Evolutionary conservation across 2,888 invertebrate species (phyloP), one percentile per base, ranked within the genome.

Genomic region (Amitus sp.): DNA sequence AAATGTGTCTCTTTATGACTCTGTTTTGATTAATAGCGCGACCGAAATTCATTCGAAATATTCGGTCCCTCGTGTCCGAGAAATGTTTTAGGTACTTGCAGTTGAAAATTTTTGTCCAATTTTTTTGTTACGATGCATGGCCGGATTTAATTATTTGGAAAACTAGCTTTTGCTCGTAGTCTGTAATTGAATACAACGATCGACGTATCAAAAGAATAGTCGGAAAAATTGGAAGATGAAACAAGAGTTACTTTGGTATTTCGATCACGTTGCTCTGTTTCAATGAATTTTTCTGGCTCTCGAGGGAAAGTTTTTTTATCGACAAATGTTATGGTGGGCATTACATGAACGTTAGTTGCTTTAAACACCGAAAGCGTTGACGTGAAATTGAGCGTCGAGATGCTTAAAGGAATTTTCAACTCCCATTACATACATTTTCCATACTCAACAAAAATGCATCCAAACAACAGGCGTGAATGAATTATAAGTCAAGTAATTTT

Each of bases 331-430:
- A n/a, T 27, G 28, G 33, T 34, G 34, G 17, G 27, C 10, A 28
- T 33, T 10, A 15, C n/a, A 6, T 28, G 2, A 15, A 19, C 7
- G 34, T 37, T 13, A 39, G 34, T 37, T 13, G 33, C 46, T 27
- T 23, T 28, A 18, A 37, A 37, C 17, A 30, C 18, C 42, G 34
- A 40, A 12, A 18, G 48, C 19, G 40, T 47, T 62, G 49, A 20
- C 40, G 20, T 43, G 48, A 63, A 63, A 63, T 63, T 55, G 59
- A 59, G 28, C 52, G 52, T 50, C 55, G 47, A 51, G 19, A n/a
- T 43, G 42, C 55, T 51, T 55, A 53, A 54, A 50, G 50, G 49
- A 59, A 33, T 47, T 42, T 54, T 47, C 40, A 7, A 54, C 40
- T 15, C 46, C 46, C 46, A 55, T 55, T 48, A 55, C 39, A n/a